Conservation (phyloP, 2,797 vertebrate genomes). For the Vespertilio murinus region DNA sequence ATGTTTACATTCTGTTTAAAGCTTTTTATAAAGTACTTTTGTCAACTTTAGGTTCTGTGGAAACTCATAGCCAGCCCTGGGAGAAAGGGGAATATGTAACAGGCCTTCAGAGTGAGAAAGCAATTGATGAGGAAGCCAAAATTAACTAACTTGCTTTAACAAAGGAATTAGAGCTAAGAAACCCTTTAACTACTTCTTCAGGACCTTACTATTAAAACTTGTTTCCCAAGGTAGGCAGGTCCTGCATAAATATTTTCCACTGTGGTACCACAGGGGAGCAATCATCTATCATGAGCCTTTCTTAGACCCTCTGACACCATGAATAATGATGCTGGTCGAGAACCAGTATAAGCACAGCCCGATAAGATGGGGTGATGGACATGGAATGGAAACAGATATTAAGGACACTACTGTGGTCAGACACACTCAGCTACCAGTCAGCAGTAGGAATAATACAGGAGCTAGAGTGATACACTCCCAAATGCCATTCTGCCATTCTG, state of each 20-base stretch:
- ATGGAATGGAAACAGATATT: not conserved
- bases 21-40: not conserved
- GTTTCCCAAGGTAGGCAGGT: not conserved
- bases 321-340: fast-evolving
- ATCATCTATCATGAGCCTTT: not conserved
- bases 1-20: not conserved
- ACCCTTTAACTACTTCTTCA: not conserved
- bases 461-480: not conserved
- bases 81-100: not conserved
- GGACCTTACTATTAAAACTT: not conserved
- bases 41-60: not conserved
- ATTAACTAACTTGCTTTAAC: not conserved
- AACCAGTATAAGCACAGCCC: not conserved
- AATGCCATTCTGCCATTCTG: not conserved
- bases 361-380: not conserved
- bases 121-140: not conserved
- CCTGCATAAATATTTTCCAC: not conserved
- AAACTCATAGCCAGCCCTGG: not conserved
- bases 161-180: conserved; percentile 22
- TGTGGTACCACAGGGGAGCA: not conserved
- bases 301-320: not conserved
- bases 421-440: not conserved
- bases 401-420: not conserved
- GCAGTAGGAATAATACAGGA: not conserved
- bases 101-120: not conserved